These are phyloP conservation scores for Drosophila eohydei DNA, from an alignment of 2,888 invertebrate species.

Conservation along the genomic window DNA sequence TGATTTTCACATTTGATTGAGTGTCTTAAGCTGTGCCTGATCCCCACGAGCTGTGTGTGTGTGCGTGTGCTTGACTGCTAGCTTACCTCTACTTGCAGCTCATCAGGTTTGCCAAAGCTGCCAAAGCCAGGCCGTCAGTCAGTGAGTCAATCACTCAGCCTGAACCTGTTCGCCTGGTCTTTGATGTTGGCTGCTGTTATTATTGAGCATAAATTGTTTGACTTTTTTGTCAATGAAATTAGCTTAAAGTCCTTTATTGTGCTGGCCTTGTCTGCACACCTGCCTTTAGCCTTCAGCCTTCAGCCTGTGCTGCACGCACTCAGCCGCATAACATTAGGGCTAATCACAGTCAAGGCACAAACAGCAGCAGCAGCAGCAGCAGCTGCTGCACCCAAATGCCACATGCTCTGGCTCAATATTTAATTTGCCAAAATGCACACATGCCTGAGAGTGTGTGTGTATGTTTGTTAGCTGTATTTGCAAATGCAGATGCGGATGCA, in stretches of 20 bases:
- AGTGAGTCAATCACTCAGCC: neutral
- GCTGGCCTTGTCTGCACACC: neutral
- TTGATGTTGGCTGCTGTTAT: constrained; percentile 42
- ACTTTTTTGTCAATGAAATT: constrained; percentile 30
- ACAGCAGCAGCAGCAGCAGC: neutral
- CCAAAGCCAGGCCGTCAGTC: constrained; percentile 20
- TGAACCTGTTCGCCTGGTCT: constrained; percentile 18
- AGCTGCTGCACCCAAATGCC: constrained; percentile 33
- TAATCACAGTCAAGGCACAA: constrained; percentile 51
- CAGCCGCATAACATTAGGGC: constrained; percentile 40
- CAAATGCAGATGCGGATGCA: constrained; percentile 42
- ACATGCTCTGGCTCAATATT: constrained; percentile 60
- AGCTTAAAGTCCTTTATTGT: constrained; percentile 23
- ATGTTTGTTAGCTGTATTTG: constrained; percentile 40
- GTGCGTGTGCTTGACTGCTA: constrained; percentile 12
- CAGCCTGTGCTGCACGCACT: neutral
- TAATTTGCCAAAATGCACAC: constrained; percentile 49
- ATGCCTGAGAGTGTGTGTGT: constrained; percentile 6
- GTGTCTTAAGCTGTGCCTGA: constrained; percentile 55
- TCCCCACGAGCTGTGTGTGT: constrained; percentile 15
- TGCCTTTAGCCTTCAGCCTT: neutral
- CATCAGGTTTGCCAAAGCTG: constrained; percentile 41
- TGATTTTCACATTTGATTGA: constrained; percentile 62
- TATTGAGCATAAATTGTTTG: constrained; percentile 50
- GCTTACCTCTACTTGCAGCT: constrained; percentile 34